Base-by-base conservation (phyloP, 2,888 invertebrate species). In the Hanleya hanleyi region DNA sequence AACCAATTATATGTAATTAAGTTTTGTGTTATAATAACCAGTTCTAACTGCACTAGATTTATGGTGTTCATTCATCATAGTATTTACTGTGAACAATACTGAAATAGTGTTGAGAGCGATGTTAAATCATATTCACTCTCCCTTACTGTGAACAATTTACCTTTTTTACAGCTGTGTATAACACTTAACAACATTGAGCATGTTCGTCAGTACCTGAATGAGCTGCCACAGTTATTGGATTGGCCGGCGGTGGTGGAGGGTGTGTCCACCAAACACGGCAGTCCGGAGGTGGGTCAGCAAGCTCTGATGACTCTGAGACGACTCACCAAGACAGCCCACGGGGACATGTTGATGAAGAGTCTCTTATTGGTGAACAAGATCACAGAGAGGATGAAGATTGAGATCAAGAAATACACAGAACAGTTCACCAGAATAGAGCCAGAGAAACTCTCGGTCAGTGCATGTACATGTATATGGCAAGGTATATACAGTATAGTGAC, bases 101-200 rank as follows among this genome's bases (percentile, higher is more conserved):
- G n/a, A n/a, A n/a, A n/a, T n/a, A n/a, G n/a, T n/a, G n/a, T n/a
- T n/a, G n/a, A n/a, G n/a, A n/a, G n/a, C n/a, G n/a, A n/a, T n/a
- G n/a, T n/a, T n/a, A n/a, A n/a, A n/a, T n/a, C n/a, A n/a, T n/a
- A n/a, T n/a, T n/a, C n/a, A n/a, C n/a, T n/a, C n/a, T n/a, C 18
- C 47, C 18, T 18, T 41, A 15, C 12, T 41, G 18, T 18, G 18
- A 41, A 41, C n/a, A n/a, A n/a, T 71, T 61, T 12, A 47, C 67
- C 41, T 57, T 57, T 69, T 32, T 80, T 75, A n/a, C 81, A 88
- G 88, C 77, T 88, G 15, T 89, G 89, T 76, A 89, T 88, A 64
- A 88, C 88, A 1, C 74, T 89, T 33, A 89, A 89, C 83, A 89
- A 89, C 82, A 87, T 89, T 51, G 87, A 85, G 51, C 88, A 89